phyloP scores from a whole-genome alignment of 2,888 invertebrate genomes.

The Aelia acuminata region DNA sequence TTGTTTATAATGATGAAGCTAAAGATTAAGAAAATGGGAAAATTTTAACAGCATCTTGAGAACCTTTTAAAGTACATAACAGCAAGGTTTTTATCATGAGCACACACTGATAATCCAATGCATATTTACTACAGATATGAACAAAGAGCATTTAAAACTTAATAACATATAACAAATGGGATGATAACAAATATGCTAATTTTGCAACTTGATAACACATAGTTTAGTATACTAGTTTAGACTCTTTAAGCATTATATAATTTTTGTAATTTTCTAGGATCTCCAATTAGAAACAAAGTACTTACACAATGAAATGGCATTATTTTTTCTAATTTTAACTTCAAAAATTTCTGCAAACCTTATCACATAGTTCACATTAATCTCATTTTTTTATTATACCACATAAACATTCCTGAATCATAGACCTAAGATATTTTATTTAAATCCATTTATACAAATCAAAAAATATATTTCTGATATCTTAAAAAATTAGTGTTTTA shows the following conservation, averaged over 20 bases:
- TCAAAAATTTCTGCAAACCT: not conserved
- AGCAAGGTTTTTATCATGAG: no score
- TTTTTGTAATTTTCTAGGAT: no score
- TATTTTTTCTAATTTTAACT: not conserved
- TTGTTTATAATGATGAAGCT: no score
- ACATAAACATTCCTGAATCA: not conserved
- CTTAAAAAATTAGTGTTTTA: not conserved
- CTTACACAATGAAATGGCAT: not conserved
- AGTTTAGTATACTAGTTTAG: no score
- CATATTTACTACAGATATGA: not conserved
- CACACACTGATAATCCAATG: no score
- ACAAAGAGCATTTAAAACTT: not conserved
- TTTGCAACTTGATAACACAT: no score
- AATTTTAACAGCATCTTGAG: no score
- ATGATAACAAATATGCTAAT: not conserved
- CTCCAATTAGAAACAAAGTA: not conserved
- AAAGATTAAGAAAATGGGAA: no score
- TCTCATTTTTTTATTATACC: not conserved
- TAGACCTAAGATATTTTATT: no score
- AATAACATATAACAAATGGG: not conserved
- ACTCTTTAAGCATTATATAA: not conserved
- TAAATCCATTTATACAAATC: no score
- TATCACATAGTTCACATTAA: not conserved
- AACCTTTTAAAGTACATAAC: no score
- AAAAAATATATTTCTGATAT: not conserved